A percentile compares a stretch with the other conserved stretches of the same genome.
These are phyloP conservation scores for Channa maculata DNA, from an alignment of 2,113 vertebrate genomes.

Conservation along the genomic window DNA sequence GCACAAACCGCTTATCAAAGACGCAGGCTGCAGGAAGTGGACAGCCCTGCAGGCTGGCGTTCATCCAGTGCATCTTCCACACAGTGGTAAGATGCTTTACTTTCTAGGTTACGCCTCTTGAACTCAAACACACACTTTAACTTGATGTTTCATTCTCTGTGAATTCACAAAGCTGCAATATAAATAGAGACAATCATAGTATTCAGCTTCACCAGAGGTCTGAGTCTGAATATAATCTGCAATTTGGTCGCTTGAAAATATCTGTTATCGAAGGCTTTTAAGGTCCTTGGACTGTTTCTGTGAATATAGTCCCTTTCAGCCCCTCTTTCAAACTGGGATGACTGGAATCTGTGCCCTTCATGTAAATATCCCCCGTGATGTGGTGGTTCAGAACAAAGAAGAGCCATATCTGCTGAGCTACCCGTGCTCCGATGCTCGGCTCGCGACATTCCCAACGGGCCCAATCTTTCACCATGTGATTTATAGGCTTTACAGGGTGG, in stretches of 20 bases:
- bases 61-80: slow-evolving; percentile 12
- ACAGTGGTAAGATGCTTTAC: slow-evolving; percentile 3
- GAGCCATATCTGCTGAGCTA: slow-evolving; percentile 58
- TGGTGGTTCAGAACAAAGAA: slow-evolving; percentile 58
- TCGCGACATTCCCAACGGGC: slow-evolving; percentile 69
- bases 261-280: slow-evolving; percentile 54
- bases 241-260: slow-evolving; percentile 66
- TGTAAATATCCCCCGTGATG: slow-evolving; percentile 69
- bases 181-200: slow-evolving; percentile 54
- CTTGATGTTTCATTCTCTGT: slow-evolving; percentile 18
- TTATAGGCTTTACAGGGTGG: slow-evolving; percentile 62
- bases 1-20: slow-evolving; percentile 18
- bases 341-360: slow-evolving; percentile 68
- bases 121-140: slow-evolving; percentile 49
- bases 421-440: slow-evolving; percentile 59
- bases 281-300: slow-evolving; percentile 63
- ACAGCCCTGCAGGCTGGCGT: slow-evolving; percentile 8
- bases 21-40: slow-evolving; percentile 7
- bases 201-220: slow-evolving; percentile 51
- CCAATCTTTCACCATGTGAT: slow-evolving; percentile 72
- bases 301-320: slow-evolving; percentile 38
- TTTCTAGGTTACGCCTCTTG: slow-evolving; percentile 48
- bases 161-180: slow-evolving; percentile 41
- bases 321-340: slow-evolving; percentile 39
- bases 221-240: slow-evolving; percentile 58